phyloP scores from a whole-genome alignment of 1,140 invertebrate genomes.

The Eumeta japonica region DNA sequence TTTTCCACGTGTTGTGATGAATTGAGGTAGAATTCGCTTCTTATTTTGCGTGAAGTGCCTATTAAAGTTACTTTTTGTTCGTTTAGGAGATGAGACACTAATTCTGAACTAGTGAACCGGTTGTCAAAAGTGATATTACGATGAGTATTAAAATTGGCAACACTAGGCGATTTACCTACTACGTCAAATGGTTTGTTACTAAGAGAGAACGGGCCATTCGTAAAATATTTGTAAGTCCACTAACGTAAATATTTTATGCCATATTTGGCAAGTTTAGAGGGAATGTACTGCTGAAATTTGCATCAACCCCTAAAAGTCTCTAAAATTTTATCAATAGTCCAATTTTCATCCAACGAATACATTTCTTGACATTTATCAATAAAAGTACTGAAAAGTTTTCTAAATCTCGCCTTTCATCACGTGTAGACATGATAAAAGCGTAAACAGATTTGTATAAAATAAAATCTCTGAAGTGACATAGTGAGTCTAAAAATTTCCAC shows the following conservation, averaged over 20 bases:
- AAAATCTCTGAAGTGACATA: too few species aligned
- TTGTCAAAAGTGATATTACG: constrained; percentile 15
- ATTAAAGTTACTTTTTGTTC: constrained; percentile 25
- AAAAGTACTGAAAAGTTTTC: constrained; percentile 28
- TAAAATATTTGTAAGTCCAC: constrained; percentile 24
- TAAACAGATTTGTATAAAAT: too few species aligned
- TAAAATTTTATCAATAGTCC: constrained; percentile 40
- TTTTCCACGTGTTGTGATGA: background rate
- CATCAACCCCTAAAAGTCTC: constrained; percentile 34
- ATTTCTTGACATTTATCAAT: constrained; percentile 21
- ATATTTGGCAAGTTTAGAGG: constrained; percentile 52
- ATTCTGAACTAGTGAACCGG: too few species aligned
- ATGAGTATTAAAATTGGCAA: constrained; percentile 16
- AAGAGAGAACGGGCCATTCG: constrained; percentile 7
- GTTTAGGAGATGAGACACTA: constrained; percentile 21
- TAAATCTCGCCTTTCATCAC: constrained; percentile 11
- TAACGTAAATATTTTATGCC: constrained; percentile 38
- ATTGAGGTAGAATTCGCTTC: constrained; percentile 30
- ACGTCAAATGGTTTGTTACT: constrained; percentile 12
- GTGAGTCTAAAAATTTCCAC: too few species aligned
- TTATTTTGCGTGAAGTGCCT: constrained; percentile 49
- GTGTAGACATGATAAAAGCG: constrained; percentile 22
- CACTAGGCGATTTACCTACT: constrained; percentile 10
- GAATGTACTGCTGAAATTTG: constrained; percentile 43
- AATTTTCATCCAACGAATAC: constrained; percentile 19